Conservation (phyloP, 2,797 vertebrate species). For the Calcarius lapponicus region DNA sequence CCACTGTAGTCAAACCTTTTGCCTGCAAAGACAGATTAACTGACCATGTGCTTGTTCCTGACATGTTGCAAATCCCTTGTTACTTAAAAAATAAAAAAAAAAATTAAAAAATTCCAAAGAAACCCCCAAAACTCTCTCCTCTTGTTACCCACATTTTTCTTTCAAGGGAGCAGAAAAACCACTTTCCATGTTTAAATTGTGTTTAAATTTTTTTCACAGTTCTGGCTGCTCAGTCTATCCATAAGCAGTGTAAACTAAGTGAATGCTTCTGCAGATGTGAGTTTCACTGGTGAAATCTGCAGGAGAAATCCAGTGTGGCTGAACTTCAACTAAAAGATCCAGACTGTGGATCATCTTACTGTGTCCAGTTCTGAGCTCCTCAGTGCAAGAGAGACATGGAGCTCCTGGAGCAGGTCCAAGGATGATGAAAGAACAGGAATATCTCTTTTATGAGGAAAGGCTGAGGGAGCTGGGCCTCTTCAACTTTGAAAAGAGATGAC, state of each 20-base stretch:
- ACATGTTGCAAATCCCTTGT: neutral
- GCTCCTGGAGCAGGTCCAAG: neutral
- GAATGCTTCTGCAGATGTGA: neutral
- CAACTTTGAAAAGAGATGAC: neutral
- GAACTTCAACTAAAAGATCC: neutral
- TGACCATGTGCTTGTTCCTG: neutral
- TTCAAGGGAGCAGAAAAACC: neutral
- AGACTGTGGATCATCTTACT: neutral
- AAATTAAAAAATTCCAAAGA: no score
- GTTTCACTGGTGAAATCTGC: neutral
- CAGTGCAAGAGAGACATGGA: neutral
- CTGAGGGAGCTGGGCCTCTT: neutral
- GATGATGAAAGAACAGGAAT: neutral
- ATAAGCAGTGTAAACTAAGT: neutral
- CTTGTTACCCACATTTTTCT: neutral
- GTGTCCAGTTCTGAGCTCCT: neutral
- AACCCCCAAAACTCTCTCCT: neutral
- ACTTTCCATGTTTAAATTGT: neutral
- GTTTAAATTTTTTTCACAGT: neutral
- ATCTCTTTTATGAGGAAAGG: neutral
- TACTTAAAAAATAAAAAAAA: neutral
- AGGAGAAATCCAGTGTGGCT: neutral
- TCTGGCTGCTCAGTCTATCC: neutral
- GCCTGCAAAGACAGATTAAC: neutral
- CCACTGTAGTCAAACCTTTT: fast-evolving